Evolutionary conservation across 64 coral and sea anemone species (phyloP).

Genomic region (Stichodactyla helianthus): DNA sequence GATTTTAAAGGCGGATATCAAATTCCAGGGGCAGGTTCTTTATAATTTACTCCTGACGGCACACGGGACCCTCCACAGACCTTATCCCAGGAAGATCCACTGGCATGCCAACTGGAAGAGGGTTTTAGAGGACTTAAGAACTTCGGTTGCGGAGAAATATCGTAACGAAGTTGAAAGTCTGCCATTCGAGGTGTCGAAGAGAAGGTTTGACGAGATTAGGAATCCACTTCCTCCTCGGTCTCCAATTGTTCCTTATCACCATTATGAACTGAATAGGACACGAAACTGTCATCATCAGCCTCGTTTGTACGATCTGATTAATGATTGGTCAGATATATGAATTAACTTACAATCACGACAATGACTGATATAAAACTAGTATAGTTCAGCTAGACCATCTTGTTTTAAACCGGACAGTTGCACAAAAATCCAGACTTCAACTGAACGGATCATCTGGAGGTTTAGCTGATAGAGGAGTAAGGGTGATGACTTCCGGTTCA

Average conservation of each 20-base stretch:
- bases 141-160: not conserved
- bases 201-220: constrained; percentile 36
- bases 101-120: constrained; percentile 36
- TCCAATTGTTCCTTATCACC: constrained; percentile 27
- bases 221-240: constrained; percentile 23
- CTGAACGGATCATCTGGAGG: not conserved
- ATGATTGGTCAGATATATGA: not conserved
- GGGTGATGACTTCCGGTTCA: not conserved
- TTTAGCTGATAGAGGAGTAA: not conserved
- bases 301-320: constrained; percentile 16
- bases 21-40: constrained; percentile 48
- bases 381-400: not conserved
- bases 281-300: constrained; percentile 24
- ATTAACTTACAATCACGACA: not conserved
- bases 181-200: constrained; percentile 8
- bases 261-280: constrained; percentile 32
- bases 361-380: not conserved
- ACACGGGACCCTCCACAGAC: constrained; percentile 20
- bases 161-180: constrained; percentile 21
- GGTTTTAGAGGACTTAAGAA: constrained; percentile 22
- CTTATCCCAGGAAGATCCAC: constrained; percentile 19
- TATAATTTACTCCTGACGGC: constrained; percentile 31
- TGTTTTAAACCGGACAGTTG: not conserved
- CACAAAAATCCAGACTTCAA: not conserved
- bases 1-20: constrained; percentile 43